These are phyloP conservation scores for Chaunax sp. DNA, from an alignment of 2,797 vertebrate genomes.

Conservation along the genomic window DNA sequence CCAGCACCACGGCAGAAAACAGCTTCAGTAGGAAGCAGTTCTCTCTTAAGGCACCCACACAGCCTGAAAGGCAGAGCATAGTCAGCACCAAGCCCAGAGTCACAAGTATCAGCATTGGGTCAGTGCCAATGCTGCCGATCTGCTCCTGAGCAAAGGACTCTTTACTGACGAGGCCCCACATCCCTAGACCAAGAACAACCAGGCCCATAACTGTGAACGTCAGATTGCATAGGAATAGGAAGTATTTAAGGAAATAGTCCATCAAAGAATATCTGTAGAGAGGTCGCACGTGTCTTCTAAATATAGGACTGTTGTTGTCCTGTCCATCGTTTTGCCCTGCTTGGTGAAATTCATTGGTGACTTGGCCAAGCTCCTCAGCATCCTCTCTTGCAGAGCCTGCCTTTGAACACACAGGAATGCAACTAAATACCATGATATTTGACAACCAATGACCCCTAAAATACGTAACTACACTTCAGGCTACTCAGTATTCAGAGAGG, in stretches of 20 bases:
- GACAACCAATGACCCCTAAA: background rate
- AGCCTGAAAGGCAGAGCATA: constrained; percentile 85
- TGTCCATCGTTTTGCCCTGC: constrained; percentile 15
- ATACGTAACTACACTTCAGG: background rate
- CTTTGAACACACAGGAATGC: constrained; percentile 58
- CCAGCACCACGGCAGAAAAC: constrained; percentile 79
- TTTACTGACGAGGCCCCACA: constrained; percentile 92
- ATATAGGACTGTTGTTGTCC: background rate
- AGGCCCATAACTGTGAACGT: constrained; percentile 87
- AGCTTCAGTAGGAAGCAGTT: constrained; percentile 84
- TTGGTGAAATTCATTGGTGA: constrained; percentile 46
- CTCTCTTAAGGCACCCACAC: constrained; percentile 87
- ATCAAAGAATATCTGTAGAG: constrained; percentile 41
- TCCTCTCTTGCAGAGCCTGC: constrained; percentile 34
- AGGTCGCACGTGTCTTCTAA: background rate
- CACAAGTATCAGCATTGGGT: constrained; percentile 88
- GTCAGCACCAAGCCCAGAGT: constrained; percentile 81
- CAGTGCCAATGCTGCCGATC: constrained; percentile 78
- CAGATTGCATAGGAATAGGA: constrained; percentile 86
- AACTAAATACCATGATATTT: constrained; percentile 9
- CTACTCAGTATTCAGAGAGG: background rate
- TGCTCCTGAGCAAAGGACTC: constrained; percentile 80
- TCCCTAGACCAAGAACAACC: constrained; percentile 80
- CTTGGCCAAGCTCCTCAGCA: constrained; percentile 26
- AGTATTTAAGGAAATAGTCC: constrained; percentile 83